Base-by-base conservation (phyloP, 1,140 invertebrate genomes). In the Cydia pomonella region DNA sequence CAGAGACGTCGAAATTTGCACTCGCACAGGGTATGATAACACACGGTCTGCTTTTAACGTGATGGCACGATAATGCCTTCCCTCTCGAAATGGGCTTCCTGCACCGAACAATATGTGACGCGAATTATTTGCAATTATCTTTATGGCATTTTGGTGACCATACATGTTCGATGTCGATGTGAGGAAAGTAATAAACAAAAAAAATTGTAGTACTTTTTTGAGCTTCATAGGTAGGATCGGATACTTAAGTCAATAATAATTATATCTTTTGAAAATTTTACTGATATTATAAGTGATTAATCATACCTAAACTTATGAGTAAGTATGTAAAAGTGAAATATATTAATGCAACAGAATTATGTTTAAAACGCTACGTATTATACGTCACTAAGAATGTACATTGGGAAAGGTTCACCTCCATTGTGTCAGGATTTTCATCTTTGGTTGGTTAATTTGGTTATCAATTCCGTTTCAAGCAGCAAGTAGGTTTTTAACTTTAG, bases 41-140 rank as follows among this genome's bases (percentile, higher is more conserved):
- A 23, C n/a, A 53, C 16, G 62, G 62, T 25, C 62, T 21, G 16
- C 25, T 66, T 66, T n/a, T 66, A 66, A 66, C 64, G 64, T 69
- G 64, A 29, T 69, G 64, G 64, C 27, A 41, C 29, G 64, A 59
- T 69, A 69, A 69, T 69, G 64, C 64, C 64, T 41, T 21, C 64
- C 64, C n/a, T 29, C 27, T 33, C 6, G 64, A 33, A 69, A 69
- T 69, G 27, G 64, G 27, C 64, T 69, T 69, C 64, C 64, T 59
- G 64, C 16, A 33, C 64, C 29, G 64, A 69, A 38, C 33, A 33
- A 38, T 69, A 69, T 69, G 64, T 69, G 64, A 69, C 27, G 27
- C 64, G 27, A 69, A 69, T 69, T 69, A 69, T 69, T 69, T 69
- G 64, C 29, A 69, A 69, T 69, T 69, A 69, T 69, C 64, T 69